A percentile compares a stretch with the other conserved stretches of the same genome.
Conservation (phyloP, 2,113 vertebrate species). For the Gadus chalcogrammus region DNA sequence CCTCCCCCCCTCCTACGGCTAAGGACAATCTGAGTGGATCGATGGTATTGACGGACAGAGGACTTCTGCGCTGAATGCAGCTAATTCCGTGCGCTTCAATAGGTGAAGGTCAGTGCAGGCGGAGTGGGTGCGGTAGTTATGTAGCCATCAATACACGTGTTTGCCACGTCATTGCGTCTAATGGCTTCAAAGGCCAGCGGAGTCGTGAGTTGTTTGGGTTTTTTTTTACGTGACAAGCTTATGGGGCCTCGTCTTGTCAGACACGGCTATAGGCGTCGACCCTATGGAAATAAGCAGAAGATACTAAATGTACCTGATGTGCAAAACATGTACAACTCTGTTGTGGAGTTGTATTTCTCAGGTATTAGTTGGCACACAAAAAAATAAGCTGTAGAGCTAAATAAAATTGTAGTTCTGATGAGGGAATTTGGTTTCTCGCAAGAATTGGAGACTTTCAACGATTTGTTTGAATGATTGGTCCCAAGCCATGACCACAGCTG, state of each 20-base stretch:
- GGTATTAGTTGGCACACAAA: too few species aligned
- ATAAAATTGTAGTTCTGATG: too few species aligned
- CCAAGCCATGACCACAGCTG: background rate
- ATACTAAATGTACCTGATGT: too few species aligned
- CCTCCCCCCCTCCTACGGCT: conserved; percentile 61
- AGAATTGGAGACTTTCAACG: too few species aligned
- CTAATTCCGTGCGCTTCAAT: conserved; percentile 66
- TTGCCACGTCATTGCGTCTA: conserved; percentile 50
- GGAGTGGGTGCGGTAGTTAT: conserved; percentile 63
- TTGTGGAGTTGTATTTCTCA: too few species aligned
- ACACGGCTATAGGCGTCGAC: too few species aligned
- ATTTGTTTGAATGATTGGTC: too few species aligned
- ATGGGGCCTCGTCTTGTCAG: too few species aligned
- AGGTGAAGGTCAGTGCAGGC: conserved; percentile 64
- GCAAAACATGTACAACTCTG: too few species aligned
- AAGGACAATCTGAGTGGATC: conserved; percentile 69
- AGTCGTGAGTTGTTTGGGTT: conserved; percentile 8
- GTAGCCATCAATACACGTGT: conserved; percentile 64
- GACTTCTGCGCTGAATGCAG: conserved; percentile 64
- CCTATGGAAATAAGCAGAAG: too few species aligned
- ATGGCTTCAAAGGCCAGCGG: conserved; percentile 41
- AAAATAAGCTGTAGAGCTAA: too few species aligned
- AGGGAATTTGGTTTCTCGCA: too few species aligned
- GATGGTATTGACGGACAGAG: conserved; percentile 69
- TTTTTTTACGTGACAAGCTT: background rate